Conservation (phyloP, 2,888 invertebrate genomes). For the Creontiades dilutus region DNA sequence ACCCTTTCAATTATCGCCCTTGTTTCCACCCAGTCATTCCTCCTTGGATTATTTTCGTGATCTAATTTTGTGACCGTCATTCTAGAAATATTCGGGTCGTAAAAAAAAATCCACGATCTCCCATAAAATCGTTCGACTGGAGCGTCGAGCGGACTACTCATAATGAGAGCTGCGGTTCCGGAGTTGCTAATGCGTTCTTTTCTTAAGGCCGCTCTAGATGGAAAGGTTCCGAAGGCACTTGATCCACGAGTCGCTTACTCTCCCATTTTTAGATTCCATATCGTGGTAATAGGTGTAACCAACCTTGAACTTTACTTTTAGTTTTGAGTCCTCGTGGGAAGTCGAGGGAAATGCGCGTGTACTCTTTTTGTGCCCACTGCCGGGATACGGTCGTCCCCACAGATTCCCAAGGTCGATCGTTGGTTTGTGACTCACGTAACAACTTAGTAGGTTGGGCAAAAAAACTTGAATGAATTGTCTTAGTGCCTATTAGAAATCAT, state of each 20-base stretch:
- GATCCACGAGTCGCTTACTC: constrained; percentile 8
- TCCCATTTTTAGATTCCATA: background rate
- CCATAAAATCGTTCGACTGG: background rate
- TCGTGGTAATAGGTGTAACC: background rate
- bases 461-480: background rate
- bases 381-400: background rate
- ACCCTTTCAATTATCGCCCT: constrained; percentile 1
- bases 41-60: background rate
- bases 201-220: background rate
- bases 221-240: constrained; percentile 21
- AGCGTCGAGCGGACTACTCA: background rate
- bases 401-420: constrained; percentile 17
- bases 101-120: background rate
- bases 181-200: constrained; percentile 7
- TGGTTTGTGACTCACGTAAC: background rate
- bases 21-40: background rate
- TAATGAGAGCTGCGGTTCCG: background rate
- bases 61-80: background rate
- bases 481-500: background rate
- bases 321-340: constrained; percentile 33
- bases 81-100: background rate
- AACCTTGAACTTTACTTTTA: constrained; percentile 13
- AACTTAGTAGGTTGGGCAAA: background rate
- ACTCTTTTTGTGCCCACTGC: background rate
- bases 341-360: background rate